Base-by-base conservation (phyloP, 2,888 invertebrate species). In the Eristalinus aeneus region DNA sequence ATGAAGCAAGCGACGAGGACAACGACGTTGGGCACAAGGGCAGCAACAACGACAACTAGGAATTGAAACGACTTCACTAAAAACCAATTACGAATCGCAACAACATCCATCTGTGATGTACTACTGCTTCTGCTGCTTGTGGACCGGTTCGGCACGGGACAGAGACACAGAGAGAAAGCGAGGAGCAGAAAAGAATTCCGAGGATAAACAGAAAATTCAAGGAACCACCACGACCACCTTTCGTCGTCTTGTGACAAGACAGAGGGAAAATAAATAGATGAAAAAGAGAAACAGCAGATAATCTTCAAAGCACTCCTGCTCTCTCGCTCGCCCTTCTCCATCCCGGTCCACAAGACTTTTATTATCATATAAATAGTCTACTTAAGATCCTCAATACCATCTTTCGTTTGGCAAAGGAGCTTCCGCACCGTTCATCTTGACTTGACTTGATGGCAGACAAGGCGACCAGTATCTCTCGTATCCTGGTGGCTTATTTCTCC, bases 341-440 rank as follows among this genome's bases (percentile, higher is more conserved):
- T 22, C 12, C 23, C 8, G 23, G 23, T 77, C 69, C 86, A 74
- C 82, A 86, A 86, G 86, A 82, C 82, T 86, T 86, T 86, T 86
- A 86, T 86, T 86, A 86, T 86, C 86, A 86, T 86, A 86, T 86
- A 86, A 86, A 86, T 86, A 82, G 86, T 86, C 86, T 86, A 78
- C 86, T 82, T 86, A 86, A 82, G 82, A 77, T 69, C 73, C 77
- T 74, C 76, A 78, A 34, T 63, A 63, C 61, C 76, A 76, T 73
- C 85, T 64, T 75, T 80, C 68, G 80, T 71, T 82, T 77, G 77
- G 63, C 81, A 86, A 81, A 69, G 61, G 75, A 69, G 16, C 60
- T 65, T 67, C 65, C 68, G 78, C 65, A 71, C 69, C 72, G 67
- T 65, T 73, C 67, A 64, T 75, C 82, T 64, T 46, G 54, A 53